Conservation (phyloP, 2,113 vertebrate species). For the Seriola quinqueradiata region DNA sequence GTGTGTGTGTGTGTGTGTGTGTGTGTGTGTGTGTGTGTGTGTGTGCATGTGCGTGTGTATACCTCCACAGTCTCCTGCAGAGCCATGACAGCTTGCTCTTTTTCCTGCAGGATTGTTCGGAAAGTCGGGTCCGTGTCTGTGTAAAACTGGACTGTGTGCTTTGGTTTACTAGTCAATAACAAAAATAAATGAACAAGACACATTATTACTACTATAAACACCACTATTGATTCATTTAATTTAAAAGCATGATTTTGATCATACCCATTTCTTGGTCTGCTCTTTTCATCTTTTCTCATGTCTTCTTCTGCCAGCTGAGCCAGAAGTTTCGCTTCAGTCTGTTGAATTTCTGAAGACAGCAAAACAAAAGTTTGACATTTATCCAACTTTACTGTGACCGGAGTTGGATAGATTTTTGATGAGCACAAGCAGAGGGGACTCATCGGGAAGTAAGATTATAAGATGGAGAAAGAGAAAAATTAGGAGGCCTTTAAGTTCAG, state of each 20-base stretch:
- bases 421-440: conserved; percentile 24
- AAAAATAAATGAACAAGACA: not conserved
- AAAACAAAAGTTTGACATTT: conserved; percentile 22
- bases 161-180: conserved; percentile 42
- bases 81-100: conserved; percentile 81
- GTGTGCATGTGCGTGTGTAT: conserved; percentile 42
- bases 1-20: not conserved
- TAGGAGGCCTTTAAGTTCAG: conserved; percentile 41
- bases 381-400: not conserved
- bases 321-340: conserved; percentile 38
- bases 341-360: conserved; percentile 47
- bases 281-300: conserved; percentile 55
- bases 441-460: conserved; percentile 31
- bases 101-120: conserved; percentile 82
- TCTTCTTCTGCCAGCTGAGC: conserved; percentile 40
- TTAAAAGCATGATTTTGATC: conserved; percentile 1
- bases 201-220: not conserved
- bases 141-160: conserved; percentile 42
- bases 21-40: conserved; percentile 33
- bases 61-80: conserved; percentile 87
- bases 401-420: not conserved
- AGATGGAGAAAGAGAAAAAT: conserved; percentile 40
- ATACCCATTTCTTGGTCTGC: conserved; percentile 51
- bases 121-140: conserved; percentile 75
- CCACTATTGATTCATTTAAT: not conserved